These are phyloP conservation scores for Sus cebifrons DNA, from an alignment of 2,797 vertebrate genomes.

Conservation along the genomic window DNA sequence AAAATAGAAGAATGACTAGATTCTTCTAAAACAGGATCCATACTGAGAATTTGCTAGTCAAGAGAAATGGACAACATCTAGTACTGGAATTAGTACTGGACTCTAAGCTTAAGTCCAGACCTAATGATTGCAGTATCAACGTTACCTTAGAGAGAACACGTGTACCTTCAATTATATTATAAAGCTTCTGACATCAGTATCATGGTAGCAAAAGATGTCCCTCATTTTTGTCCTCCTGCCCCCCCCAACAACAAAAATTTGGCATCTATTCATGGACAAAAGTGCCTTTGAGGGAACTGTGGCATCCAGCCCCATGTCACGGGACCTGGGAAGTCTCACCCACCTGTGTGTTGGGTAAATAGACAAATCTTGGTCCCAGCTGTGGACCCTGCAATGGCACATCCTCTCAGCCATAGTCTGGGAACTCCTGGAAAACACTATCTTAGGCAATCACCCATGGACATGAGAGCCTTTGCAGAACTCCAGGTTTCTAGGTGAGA, in stretches of 20 bases:
- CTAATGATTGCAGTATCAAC: constrained; percentile 41
- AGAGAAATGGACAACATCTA: not conserved
- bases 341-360: too few species aligned
- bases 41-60: constrained; percentile 43
- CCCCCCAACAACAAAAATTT: not conserved
- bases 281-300: not conserved
- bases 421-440: not conserved
- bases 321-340: not conserved
- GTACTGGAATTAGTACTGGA: not conserved
- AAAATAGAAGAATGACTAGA: not conserved
- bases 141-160: not conserved
- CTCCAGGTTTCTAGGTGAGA: not conserved
- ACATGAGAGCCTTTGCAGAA: not conserved
- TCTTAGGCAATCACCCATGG: not conserved
- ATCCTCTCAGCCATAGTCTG: not conserved
- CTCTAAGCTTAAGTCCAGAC: not conserved
- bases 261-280: not conserved
- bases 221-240: not conserved
- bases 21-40: not conserved
- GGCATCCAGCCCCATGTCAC: not conserved
- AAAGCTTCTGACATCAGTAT: not conserved
- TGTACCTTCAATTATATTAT: not conserved
- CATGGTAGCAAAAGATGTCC: not conserved
- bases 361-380: not conserved
- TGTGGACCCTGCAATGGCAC: not conserved